phyloP scores from a whole-genome alignment of 2,113 vertebrate genomes.

The Bothrops jararaca region DNA sequence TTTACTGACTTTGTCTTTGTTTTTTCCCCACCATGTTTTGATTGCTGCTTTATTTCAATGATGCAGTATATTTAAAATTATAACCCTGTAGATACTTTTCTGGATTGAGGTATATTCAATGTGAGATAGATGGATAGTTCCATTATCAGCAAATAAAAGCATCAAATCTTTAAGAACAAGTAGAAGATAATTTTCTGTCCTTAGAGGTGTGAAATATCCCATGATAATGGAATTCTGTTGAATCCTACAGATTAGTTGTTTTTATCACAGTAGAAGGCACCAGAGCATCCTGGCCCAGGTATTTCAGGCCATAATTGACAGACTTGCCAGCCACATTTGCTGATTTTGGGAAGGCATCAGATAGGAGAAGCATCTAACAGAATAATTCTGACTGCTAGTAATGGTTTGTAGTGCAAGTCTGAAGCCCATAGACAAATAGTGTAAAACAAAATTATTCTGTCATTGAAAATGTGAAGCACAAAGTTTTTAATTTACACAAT shows the following conservation, averaged over 20 bases:
- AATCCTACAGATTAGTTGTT: neutral
- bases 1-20: neutral
- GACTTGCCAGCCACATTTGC: neutral
- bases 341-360: neutral
- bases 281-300: neutral
- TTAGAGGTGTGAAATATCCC: neutral
- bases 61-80: neutral
- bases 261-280: neutral
- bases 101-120: neutral
- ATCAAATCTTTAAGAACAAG: neutral
- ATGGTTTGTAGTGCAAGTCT: neutral
- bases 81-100: neutral
- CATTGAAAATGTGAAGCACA: neutral
- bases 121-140: neutral
- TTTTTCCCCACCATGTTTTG: neutral
- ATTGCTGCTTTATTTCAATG: neutral
- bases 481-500: neutral
- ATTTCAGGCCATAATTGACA: neutral
- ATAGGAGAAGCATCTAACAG: neutral
- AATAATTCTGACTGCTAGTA: neutral
- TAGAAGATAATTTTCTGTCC: neutral
- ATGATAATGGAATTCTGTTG: neutral
- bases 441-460: neutral
- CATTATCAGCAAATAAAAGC: neutral
- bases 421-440: neutral